A percentile compares a stretch with the other conserved stretches of the same genome.
Evolutionary conservation across 2,888 invertebrate species (phyloP).

Genomic region (Sarcophaga rosellei): DNA sequence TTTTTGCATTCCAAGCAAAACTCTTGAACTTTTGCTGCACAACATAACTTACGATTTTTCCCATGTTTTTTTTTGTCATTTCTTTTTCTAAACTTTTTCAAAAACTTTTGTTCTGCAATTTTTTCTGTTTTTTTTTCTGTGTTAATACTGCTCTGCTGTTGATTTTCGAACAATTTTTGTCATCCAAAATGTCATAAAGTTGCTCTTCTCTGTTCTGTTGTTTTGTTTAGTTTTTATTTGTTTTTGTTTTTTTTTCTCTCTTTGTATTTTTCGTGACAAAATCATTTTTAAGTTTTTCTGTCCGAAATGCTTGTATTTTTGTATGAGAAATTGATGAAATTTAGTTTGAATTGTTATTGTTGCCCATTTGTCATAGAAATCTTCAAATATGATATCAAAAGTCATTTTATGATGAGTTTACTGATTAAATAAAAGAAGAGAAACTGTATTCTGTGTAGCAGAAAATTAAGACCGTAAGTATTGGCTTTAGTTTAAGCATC

Average conservation of each 20-base stretch:
- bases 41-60: neutral
- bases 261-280: constrained; percentile 12
- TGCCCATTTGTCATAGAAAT: neutral
- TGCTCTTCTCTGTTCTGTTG: constrained; percentile 2
- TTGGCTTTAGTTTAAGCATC: too few species aligned
- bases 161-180: constrained; percentile 8
- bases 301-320: neutral
- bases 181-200: constrained; percentile 50
- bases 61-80: neutral
- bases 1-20: constrained; percentile 10
- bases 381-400: neutral
- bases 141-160: neutral
- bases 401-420: too few species aligned
- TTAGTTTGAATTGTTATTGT: constrained; percentile 9
- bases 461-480: too few species aligned
- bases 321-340: constrained; percentile 18
- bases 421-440: too few species aligned
- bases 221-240: neutral
- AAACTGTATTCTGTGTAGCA: too few species aligned
- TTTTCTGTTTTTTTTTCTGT: neutral
- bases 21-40: constrained; percentile 43
- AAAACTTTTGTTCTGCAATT: constrained; percentile 18
- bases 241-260: neutral
- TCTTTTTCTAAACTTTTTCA: constrained; percentile 24
- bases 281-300: constrained; percentile 19